Base-by-base conservation (phyloP, 1,140 invertebrate genomes). In the Luehdorfia chinensis region DNA sequence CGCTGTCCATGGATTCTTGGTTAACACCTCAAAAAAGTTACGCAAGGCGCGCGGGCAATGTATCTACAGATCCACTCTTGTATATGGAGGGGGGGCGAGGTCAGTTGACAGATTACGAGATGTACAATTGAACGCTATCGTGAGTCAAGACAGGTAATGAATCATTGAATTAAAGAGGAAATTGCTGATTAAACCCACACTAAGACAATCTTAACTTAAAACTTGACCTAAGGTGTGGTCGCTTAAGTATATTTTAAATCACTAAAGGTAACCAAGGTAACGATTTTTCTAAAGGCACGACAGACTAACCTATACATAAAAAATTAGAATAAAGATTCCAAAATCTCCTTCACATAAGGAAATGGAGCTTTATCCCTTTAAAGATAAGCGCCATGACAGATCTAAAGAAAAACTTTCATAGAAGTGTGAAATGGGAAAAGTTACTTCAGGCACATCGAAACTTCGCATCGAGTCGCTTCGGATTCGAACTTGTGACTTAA, bases 291-390 rank as follows among this genome's bases (percentile, higher is more conserved):
- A 27, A 27, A 7, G 9, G 23, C 1, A n/a, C n/a, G n/a, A n/a
- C n/a, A n/a, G n/a, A n/a, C n/a, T n/a, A n/a, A n/a, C n/a, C n/a
- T n/a, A n/a, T 21, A 37, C 44, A 44, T 43, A 45, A 44, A 43
- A 27, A 19, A 45, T 16, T 18, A 28, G 61, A 55, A 61, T 51
- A 73, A 75, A 77, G 61, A 57, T 64, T 66, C 58, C 53, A 13
- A 47, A 11, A 37, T 55, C 60, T 72, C 70, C 66, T 74, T 75
- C 27, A 8, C 2, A 6, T 27, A 76, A 79, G 75, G 71, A 76
- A 75, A 65, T 47, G 64, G 68, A 67, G 50, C n/a, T 72, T 76
- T 64, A 70, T 59, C 50, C 60, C 44, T 33, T 11, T 18, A 25
- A 43, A 55, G 48, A 21, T 37, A 32, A 52, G 52, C 47, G 50